phyloP scores from a whole-genome alignment of 2,113 vertebrate species.

The Eublepharis macularius region DNA sequence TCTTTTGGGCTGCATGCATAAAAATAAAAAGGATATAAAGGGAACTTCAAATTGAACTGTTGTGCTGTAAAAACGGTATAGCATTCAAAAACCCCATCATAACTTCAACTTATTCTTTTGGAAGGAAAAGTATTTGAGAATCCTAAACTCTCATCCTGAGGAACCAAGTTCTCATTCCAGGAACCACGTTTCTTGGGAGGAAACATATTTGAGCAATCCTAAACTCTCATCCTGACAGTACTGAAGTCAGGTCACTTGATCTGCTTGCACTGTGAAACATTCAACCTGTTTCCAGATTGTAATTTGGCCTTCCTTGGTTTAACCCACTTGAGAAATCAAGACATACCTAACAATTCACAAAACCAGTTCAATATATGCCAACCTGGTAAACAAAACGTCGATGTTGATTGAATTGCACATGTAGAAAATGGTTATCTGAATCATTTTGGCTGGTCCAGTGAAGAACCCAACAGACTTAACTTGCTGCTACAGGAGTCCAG shows the following conservation, averaged over 20 bases:
- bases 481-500: background rate
- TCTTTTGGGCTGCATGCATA: constrained; percentile 69
- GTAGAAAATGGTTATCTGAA: constrained; percentile 13
- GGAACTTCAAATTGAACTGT: constrained; percentile 61
- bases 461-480: constrained; percentile 9
- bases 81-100: constrained; percentile 49
- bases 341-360: background rate
- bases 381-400: background rate
- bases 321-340: background rate
- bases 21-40: constrained; percentile 73
- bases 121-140: background rate
- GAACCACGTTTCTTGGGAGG: too few species aligned
- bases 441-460: constrained; percentile 3
- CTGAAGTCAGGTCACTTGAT: background rate
- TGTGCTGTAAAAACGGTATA: constrained; percentile 64
- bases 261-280: background rate
- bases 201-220: background rate
- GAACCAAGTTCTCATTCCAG: background rate
- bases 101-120: constrained; percentile 40
- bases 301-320: background rate
- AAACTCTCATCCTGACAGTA: constrained; percentile 7
- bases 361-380: background rate
- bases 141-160: constrained; percentile 23
- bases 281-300: background rate
- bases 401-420: background rate